These are phyloP conservation scores for Distichodus sexfasciatus DNA, from an alignment of 2,797 vertebrate species.

Conservation along the genomic window DNA sequence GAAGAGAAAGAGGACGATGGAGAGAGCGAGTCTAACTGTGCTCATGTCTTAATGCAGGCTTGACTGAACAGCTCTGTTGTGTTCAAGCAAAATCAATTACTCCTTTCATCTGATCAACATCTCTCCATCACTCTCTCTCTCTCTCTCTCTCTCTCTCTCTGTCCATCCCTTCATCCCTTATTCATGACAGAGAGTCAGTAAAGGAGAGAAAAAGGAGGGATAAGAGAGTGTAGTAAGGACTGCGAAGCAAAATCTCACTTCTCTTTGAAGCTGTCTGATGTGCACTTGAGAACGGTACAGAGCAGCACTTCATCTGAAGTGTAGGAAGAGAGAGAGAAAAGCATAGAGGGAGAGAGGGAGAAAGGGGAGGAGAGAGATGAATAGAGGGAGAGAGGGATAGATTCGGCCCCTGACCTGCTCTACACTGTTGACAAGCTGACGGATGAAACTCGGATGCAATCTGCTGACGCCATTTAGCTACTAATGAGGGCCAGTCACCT, in stretches of 20 bases:
- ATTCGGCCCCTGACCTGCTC: constrained; percentile 26
- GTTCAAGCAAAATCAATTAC: constrained; percentile 26
- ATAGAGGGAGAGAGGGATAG: constrained; percentile 17
- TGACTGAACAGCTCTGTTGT: constrained; percentile 27
- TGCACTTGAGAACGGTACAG: constrained; percentile 39
- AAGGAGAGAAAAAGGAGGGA: constrained; percentile 26
- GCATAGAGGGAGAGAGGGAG: not conserved
- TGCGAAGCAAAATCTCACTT: constrained; percentile 38
- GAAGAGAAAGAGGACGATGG: too few species aligned
- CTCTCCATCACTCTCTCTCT: not conserved
- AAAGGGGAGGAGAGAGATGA: too few species aligned
- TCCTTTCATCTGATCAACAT: too few species aligned
- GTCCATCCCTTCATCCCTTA: constrained; percentile 17
- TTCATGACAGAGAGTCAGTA: constrained; percentile 40
- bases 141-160: not conserved
- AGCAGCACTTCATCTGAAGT: constrained; percentile 29
- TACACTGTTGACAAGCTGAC: constrained; percentile 34
- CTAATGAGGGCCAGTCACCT: constrained; percentile 46
- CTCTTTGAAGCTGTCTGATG: constrained; percentile 47
- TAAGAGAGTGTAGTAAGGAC: constrained; percentile 24
- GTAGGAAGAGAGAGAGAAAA: not conserved
- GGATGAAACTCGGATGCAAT: constrained; percentile 41
- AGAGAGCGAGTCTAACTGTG: too few species aligned
- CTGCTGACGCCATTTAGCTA: constrained; percentile 46
- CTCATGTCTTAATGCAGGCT: constrained; percentile 48